These are phyloP conservation scores for Gavialis gangeticus DNA, from an alignment of 2,113 vertebrate species.

Conservation along the genomic window DNA sequence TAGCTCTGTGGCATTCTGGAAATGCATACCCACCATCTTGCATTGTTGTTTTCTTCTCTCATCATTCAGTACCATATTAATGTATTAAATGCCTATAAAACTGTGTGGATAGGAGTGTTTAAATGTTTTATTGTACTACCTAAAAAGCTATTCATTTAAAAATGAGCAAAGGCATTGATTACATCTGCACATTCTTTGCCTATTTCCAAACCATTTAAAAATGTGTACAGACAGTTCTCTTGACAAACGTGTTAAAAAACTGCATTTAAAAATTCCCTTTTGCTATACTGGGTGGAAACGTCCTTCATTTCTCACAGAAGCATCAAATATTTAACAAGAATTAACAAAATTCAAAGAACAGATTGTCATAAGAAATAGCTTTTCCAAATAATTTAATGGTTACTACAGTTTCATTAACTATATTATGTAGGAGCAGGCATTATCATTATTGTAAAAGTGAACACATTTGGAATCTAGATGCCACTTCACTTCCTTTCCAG, in stretches of 20 bases:
- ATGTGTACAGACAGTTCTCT: neutral
- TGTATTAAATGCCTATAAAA: neutral
- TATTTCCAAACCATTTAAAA: neutral
- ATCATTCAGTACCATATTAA: neutral
- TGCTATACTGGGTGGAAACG: neutral
- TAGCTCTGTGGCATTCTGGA: neutral
- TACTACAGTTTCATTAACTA: neutral
- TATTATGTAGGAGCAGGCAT: neutral
- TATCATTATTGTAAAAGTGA: neutral
- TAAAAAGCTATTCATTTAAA: neutral
- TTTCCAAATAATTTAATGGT: neutral
- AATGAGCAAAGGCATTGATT: neutral
- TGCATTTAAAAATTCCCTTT: neutral
- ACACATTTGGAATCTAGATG: neutral
- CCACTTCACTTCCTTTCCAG: neutral
- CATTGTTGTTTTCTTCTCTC: neutral
- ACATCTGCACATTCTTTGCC: neutral
- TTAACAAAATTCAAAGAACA: neutral
- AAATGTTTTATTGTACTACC: neutral
- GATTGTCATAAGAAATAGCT: neutral
- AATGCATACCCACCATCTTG: neutral
- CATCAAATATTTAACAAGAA: neutral
- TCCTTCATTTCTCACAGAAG: neutral
- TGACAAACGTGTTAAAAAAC: neutral
- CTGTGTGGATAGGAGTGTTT: fast-evolving